Evolutionary conservation across 2,113 vertebrate species (phyloP).

Genomic region (Pangasianodon gigas): DNA sequence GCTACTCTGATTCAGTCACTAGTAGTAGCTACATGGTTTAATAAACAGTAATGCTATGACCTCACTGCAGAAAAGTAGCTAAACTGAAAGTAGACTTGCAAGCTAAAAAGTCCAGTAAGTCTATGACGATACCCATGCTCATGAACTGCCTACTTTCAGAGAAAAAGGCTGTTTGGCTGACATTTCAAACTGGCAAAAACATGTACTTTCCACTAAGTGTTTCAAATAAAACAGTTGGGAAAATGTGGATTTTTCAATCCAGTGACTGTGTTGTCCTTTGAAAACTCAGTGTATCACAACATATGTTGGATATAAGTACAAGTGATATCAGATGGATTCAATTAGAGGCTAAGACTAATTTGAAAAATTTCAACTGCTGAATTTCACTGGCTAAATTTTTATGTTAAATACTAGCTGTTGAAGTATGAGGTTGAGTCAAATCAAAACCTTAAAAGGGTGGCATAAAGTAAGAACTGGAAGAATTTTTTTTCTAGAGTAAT

Average conservation of each 20-base stretch:
- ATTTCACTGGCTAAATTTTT: background rate
- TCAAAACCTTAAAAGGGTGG: background rate
- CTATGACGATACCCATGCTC: background rate
- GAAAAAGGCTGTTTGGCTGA: background rate
- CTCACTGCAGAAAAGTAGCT: background rate
- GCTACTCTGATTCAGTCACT: background rate
- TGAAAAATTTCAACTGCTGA: background rate
- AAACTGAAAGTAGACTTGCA: background rate
- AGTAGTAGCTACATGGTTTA: background rate
- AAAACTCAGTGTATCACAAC: background rate
- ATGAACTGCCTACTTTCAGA: background rate
- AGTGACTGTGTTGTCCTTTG: background rate
- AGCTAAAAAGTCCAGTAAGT: background rate
- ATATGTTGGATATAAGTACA: background rate
- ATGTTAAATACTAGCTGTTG: background rate
- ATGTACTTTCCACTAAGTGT: background rate
- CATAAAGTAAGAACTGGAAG: background rate
- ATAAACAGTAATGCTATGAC: background rate
- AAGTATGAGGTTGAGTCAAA: background rate
- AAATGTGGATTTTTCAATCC: background rate
- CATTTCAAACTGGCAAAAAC: background rate
- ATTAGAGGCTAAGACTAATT: background rate
- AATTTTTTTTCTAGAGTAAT: no score
- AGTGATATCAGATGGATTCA: background rate
- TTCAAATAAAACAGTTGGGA: background rate